These are phyloP conservation scores for Entelurus aequoreus DNA, from an alignment of 2,113 vertebrate genomes.

Conservation along the genomic window DNA sequence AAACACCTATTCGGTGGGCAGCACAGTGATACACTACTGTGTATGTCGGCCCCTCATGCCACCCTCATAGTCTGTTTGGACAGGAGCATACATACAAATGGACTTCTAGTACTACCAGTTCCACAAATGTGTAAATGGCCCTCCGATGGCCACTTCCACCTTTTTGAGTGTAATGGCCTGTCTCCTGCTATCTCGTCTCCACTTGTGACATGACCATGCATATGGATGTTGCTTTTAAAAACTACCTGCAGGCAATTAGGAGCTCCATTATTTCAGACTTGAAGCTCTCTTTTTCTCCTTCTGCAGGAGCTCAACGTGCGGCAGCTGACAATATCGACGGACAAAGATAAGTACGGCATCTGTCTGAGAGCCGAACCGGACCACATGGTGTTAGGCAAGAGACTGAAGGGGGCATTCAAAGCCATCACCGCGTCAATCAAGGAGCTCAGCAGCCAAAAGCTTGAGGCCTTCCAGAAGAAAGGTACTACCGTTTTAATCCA, in stretches of 20 bases:
- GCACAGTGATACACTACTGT: too few relatives aligned
- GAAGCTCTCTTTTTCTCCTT: neutral
- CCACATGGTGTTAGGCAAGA: constrained; percentile 95
- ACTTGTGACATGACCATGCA: too few relatives aligned
- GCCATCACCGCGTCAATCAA: constrained; percentile 81
- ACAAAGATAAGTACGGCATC: constrained; percentile 89
- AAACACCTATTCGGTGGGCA: too few relatives aligned
- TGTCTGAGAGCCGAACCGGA: constrained; percentile 88
- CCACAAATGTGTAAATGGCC: too few relatives aligned
- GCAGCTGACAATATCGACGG: constrained; percentile 83
- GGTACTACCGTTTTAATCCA: constrained; percentile 60
- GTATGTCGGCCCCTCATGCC: too few relatives aligned
- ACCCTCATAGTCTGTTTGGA: too few relatives aligned
- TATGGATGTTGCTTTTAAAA: neutral
- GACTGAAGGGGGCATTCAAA: constrained; percentile 92
- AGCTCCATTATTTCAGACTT: neutral
- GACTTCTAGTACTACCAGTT: too few relatives aligned
- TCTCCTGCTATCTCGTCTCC: too few relatives aligned
- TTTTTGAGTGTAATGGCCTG: too few relatives aligned
- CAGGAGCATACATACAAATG: too few relatives aligned
- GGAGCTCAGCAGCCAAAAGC: constrained; percentile 82
- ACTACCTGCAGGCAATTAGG: neutral
- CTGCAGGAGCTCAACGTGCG: constrained; percentile 90
- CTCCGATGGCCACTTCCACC: too few relatives aligned
- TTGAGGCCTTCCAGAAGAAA: constrained; percentile 86